Evolutionary conservation across 2,888 invertebrate genomes (phyloP).

Genomic region (Amphipoea lucens): DNA sequence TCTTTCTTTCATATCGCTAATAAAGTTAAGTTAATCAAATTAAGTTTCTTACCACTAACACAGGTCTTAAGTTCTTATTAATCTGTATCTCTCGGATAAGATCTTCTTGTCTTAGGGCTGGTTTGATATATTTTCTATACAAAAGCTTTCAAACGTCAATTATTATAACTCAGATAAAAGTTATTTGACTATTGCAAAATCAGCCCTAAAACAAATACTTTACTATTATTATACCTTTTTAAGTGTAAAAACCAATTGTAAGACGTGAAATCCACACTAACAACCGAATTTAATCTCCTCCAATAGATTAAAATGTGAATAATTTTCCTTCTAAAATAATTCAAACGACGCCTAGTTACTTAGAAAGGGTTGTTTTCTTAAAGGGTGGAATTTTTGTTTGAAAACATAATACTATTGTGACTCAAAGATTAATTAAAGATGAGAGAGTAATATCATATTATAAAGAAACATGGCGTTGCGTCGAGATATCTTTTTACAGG

Average conservation of each 20-base stretch:
- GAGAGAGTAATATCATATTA: constrained; percentile 63
- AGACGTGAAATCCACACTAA: background rate
- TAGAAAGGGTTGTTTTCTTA: constrained; percentile 66
- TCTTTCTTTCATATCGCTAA: no score
- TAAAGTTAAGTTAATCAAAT: no score
- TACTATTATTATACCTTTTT: background rate
- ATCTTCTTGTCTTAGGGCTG: no score
- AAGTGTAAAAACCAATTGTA: background rate
- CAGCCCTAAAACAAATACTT: background rate
- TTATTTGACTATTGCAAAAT: no score
- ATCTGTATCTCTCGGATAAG: no score
- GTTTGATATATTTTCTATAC: no score
- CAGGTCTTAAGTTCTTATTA: no score
- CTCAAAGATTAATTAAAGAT: constrained; percentile 68
- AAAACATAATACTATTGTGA: constrained; percentile 71
- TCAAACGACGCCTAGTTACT: constrained; percentile 52
- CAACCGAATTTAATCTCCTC: constrained; percentile 37
- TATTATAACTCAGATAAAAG: no score
- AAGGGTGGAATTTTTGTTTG: constrained; percentile 70
- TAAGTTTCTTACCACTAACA: no score
- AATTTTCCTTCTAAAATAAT: constrained; percentile 52
- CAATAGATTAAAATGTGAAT: constrained; percentile 49
- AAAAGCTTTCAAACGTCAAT: no score
- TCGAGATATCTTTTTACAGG: constrained; percentile 50
- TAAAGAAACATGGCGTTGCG: constrained; percentile 47